A percentile compares a stretch with the other conserved stretches of the same genome.
phyloP scores from a whole-genome alignment of 2,113 vertebrate species.

The Tragelaphus imberbis region DNA sequence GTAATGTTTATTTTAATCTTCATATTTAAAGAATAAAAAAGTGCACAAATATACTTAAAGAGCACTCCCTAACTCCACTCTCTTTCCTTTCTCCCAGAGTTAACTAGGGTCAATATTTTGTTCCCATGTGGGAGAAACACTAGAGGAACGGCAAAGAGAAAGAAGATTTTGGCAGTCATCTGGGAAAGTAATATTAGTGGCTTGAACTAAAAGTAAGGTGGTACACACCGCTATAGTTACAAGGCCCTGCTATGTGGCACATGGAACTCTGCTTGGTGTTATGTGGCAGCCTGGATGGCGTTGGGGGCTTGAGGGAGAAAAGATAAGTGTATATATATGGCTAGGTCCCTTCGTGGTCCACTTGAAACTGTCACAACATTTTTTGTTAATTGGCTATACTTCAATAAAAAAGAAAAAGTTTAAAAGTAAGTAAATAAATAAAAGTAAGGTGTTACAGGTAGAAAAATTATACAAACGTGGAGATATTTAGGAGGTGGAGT shows the following conservation, averaged over 20 bases:
- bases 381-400: accelerated
- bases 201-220: not conserved
- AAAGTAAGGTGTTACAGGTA: not conserved
- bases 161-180: not conserved
- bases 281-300: accelerated
- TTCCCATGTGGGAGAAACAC: not conserved
- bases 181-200: not conserved
- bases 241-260: not conserved
- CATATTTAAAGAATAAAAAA: not conserved
- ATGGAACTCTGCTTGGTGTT: not conserved
- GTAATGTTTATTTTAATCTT: not conserved
- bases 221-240: not conserved
- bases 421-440: not conserved
- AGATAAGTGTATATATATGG: not conserved
- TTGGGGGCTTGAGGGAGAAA: not conserved
- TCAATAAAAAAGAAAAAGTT: not conserved
- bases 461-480: not conserved
- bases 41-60: not conserved
- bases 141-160: not conserved
- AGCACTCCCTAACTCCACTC: not conserved
- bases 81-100: not conserved
- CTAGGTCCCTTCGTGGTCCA: not conserved
- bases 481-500: not conserved
- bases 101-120: not conserved
- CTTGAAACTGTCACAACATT: not conserved